These are phyloP conservation scores for Meteorus sp. DNA, from an alignment of 1,140 invertebrate genomes.

Conservation along the genomic window DNA sequence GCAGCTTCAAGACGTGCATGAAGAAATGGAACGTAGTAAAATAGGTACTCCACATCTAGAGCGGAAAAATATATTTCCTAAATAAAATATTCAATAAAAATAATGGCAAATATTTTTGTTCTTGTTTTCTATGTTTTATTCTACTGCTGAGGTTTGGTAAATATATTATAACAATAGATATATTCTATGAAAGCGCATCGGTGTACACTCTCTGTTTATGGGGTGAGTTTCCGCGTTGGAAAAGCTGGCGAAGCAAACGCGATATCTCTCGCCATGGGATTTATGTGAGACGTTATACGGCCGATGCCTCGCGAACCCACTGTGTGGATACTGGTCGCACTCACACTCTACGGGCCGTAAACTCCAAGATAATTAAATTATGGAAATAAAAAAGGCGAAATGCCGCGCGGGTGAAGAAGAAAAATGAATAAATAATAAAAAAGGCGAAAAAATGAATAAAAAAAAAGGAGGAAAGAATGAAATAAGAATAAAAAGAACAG, in stretches of 20 bases:
- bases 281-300: slow-evolving; percentile 11
- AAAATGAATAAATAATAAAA: slow-evolving; percentile 3
- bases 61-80: no score
- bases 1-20: no score
- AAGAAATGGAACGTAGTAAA: no score
- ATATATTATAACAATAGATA: no score
- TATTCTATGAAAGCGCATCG: no score
- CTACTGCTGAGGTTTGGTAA: no score
- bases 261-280: slow-evolving; percentile 6
- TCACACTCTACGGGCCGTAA: slow-evolving; percentile 40
- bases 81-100: no score
- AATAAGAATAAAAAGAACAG: no score
- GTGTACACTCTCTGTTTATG: slow-evolving; percentile 16
- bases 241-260: slow-evolving; percentile 10
- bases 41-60: no score
- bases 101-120: no score
- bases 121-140: no score
- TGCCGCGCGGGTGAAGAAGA: neutral
- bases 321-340: slow-evolving; percentile 22
- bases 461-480: neutral
- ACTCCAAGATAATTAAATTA: slow-evolving; percentile 54
- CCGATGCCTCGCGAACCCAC: neutral
- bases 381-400: slow-evolving; percentile 43
- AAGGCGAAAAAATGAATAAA: neutral
- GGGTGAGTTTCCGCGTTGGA: slow-evolving; percentile 22